Evolutionary conservation across 1,140 invertebrate genomes (phyloP).

Genomic region (Goniozus legneri): DNA sequence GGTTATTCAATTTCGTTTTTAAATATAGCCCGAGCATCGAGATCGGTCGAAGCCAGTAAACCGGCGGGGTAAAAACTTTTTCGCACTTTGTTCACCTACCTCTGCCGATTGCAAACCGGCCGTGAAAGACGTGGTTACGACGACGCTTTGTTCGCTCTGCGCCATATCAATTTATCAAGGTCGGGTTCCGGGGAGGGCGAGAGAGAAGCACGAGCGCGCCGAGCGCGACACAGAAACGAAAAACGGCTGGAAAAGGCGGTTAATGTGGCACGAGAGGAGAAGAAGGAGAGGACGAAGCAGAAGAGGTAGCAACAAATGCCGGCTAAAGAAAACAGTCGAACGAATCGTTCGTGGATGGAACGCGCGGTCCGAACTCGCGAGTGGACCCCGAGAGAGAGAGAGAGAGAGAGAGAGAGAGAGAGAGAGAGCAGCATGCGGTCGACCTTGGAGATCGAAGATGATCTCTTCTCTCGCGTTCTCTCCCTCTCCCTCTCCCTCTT

Average conservation of each 20-base stretch:
- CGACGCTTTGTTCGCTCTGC: no score
- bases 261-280: not conserved
- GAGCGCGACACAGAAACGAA: not conserved
- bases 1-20: no score
- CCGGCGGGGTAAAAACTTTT: no score
- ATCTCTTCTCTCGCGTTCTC: slow-evolving; percentile 25
- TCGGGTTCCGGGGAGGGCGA: slow-evolving; percentile 2
- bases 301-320: slow-evolving; percentile 22
- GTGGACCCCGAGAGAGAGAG: slow-evolving; percentile 21
- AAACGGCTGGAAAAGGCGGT: not conserved
- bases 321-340: slow-evolving; percentile 30
- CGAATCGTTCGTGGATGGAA: slow-evolving; percentile 21
- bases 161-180: not conserved
- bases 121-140: no score
- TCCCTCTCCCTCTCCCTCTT: no score
- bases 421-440: slow-evolving; percentile 27
- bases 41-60: no score
- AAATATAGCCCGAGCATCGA: no score
- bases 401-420: no score
- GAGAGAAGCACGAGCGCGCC: not conserved
- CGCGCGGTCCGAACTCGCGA: slow-evolving; percentile 19
- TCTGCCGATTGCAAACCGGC: no score
- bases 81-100: no score
- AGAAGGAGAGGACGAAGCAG: not conserved
- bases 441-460: slow-evolving; percentile 30